Percentiles rank a stretch among this genome's conserved stretches.
Conservation (phyloP, 1,140 invertebrate genomes). For the Drosophila equinoxialis region DNA sequence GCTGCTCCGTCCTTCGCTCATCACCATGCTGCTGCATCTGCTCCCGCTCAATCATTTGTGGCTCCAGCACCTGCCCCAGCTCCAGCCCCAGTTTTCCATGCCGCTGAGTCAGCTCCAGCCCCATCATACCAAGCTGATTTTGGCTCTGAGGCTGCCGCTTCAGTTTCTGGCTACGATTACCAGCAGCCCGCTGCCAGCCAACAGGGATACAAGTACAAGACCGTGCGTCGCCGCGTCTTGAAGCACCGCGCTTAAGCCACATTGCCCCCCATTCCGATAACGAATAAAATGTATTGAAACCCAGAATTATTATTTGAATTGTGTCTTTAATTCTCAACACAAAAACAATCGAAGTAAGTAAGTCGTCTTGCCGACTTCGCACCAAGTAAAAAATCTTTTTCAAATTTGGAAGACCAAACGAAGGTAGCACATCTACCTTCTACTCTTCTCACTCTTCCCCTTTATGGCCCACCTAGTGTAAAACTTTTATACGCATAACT, state of each 20-base stretch:
- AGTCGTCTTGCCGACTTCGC: no score
- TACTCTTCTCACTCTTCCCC: no score
- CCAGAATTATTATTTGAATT: no score
- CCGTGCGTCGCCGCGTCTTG: constrained; percentile 68
- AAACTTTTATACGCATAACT: no score
- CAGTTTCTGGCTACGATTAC: constrained; percentile 61
- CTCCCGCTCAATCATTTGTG: constrained; percentile 42
- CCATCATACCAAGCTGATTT: constrained; percentile 42
- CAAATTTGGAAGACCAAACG: no score
- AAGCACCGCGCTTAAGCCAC: constrained; percentile 61
- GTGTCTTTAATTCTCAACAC: no score
- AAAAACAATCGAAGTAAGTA: no score
- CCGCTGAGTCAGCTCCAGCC: constrained; percentile 45
- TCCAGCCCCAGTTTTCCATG: constrained; percentile 39
- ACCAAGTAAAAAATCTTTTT: no score
- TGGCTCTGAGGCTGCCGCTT: constrained; percentile 55
- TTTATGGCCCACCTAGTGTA: no score
- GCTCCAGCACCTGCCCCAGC: constrained; percentile 33
- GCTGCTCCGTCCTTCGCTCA: constrained; percentile 57
- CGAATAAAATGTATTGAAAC: constrained; percentile 38
- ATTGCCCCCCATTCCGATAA: constrained; percentile 1
- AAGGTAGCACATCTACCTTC: no score
- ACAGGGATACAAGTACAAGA: constrained; percentile 64
- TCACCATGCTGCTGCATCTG: constrained; percentile 45
- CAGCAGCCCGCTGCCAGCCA: constrained; percentile 45